Evolutionary conservation across 2,113 vertebrate species (phyloP), one percentile per base, ranked within the genome.

Genomic region (Leptobrachium leishanense): DNA sequence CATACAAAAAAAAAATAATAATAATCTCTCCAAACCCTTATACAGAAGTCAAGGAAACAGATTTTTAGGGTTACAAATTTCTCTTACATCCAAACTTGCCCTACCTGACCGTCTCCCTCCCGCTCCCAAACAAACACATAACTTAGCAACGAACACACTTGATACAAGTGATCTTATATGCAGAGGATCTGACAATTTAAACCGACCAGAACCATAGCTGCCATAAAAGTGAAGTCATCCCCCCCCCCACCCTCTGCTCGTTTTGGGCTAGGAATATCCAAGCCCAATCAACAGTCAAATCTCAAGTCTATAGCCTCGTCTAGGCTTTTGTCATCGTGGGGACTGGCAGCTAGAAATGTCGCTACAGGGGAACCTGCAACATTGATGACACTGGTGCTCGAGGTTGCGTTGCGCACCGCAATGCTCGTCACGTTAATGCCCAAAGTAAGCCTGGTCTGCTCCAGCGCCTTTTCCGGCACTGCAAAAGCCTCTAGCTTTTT

Each of bases 351-450:
- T 88, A 98, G 93, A 90, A 95, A 98, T 73, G 97, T 95, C 5
- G 97, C 92, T 84, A 98, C 94, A 43, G 97, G 96, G 77, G 96
- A 94, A 85, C 95, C 96, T 82, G 95, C 92, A 91, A 96, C 92
- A 86, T 94, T 95, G 89, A 96, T 94, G 89, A 96, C 91, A 88
- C 93, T 93, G 87, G 94, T 91, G 88, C 94, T 95, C 81, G 93
- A 93, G 85, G 93, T 93, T 85, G 97, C 94, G 55, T 95, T 97
- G 76, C 96, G 95, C 68, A 98, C 95, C 0, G 97, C 95, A 90
- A 98, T 98, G 92, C 96, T 98, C 86, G 97, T 98, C 92, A 98
- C 94, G 81, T 98, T 99, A 94, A 99, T 99, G 92, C 97, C 97
- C 86, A 99, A 94, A 74, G 97, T 99, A 85, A 99, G 96, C 88